Conservation (phyloP, 2,797 vertebrate genomes). For the Rhinatrema bivittatum region DNA sequence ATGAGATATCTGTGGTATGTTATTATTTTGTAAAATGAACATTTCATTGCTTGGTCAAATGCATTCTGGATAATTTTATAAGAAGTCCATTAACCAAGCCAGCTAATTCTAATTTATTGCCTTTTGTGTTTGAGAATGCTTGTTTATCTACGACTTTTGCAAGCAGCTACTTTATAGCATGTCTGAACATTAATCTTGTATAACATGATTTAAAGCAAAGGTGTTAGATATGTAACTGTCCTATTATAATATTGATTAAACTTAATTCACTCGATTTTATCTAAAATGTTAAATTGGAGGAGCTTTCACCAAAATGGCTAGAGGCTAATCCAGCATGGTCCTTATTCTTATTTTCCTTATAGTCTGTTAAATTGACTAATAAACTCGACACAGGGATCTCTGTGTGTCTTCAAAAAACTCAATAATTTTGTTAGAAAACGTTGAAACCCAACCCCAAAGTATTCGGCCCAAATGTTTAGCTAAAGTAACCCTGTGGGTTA, state of each 20-base stretch:
- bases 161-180: too few species aligned
- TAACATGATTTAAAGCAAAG: neutral
- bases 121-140: too few species aligned
- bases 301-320: neutral
- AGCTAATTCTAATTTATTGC: too few species aligned
- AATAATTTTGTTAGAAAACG: slow-evolving; percentile 74
- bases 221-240: neutral
- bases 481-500: slow-evolving; percentile 94
- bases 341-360: slow-evolving; percentile 46
- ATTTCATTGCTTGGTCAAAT: too few species aligned
- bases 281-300: slow-evolving; percentile 15
- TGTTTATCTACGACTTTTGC: too few species aligned
- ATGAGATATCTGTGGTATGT: too few species aligned
- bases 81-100: too few species aligned
- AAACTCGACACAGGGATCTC: slow-evolving; percentile 66
- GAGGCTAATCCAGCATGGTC: slow-evolving; percentile 33
- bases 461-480: slow-evolving; percentile 86
- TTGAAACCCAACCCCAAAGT: slow-evolving; percentile 78
- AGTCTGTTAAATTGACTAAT: slow-evolving; percentile 64
- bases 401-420: slow-evolving; percentile 66
- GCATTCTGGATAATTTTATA: too few species aligned
- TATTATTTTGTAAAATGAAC: too few species aligned
- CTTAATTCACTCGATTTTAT: slow-evolving; percentile 16
- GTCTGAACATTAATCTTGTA: too few species aligned
- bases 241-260: neutral